Percentiles rank a stretch among this genome's conserved stretches.
Conservation (phyloP, 2,113 vertebrate species). For the Nesogale talazaci region DNA sequence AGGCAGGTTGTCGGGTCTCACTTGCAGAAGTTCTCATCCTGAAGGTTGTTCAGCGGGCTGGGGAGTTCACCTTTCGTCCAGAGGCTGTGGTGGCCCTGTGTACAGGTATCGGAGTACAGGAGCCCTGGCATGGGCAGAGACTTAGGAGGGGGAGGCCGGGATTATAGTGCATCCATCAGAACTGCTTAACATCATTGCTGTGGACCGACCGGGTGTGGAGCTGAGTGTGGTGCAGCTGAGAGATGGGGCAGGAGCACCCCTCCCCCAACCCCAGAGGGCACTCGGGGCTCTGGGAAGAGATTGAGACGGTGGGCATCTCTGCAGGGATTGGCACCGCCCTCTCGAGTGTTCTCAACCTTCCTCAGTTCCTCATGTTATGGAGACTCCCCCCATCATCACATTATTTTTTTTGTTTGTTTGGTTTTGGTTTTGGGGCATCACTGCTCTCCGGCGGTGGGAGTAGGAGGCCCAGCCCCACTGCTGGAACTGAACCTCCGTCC, state of each 20-base stretch:
- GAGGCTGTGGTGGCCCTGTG: background rate
- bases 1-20: background rate
- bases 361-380: too few species aligned
- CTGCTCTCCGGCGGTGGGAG: too few species aligned
- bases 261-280: background rate
- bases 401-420: too few species aligned
- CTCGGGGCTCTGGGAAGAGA: background rate
- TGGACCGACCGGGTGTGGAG: background rate
- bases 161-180: background rate
- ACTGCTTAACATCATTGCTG: background rate
- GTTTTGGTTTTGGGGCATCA: too few species aligned
- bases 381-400: too few species aligned
- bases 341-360: too few species aligned
- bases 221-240: background rate
- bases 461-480: too few species aligned
- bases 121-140: background rate
- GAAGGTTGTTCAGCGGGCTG: background rate
- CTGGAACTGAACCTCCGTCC: too few species aligned
- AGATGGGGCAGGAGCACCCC: background rate
- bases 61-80: background rate
- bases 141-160: background rate
- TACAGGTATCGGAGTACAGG: background rate
- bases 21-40: constrained; percentile 39
- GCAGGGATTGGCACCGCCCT: background rate
- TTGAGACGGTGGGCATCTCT: background rate